Evolutionary conservation across 1,140 invertebrate genomes (phyloP), one percentile per base, ranked within the genome.

Genomic region (Drosophila bocqueti): DNA sequence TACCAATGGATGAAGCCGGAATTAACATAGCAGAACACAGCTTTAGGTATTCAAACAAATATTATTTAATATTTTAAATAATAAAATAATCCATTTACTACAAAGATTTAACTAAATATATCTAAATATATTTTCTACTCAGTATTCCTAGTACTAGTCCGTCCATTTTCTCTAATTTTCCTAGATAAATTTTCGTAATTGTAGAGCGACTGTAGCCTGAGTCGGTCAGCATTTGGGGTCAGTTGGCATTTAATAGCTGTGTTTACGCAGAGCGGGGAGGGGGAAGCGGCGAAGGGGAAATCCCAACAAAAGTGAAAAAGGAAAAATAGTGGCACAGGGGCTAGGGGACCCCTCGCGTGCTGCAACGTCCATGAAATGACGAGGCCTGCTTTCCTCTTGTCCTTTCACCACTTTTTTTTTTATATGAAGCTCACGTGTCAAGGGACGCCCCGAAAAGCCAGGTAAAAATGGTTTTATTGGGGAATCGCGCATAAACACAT

Each of bases 401-500:
- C 36, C 15, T 1, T 26, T 10, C 18, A 21, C 50, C 36, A 5
- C 8, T n/a, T 54, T 24, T 38, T 38, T 34, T 36, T 61, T 72
- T 83, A 72, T 75, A 75, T 65, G 80, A 74, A 80, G 80, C 83
- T 86, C 85, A 87, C 84, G 85, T 87, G 84, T 90, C 81, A 62
- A 76, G 80, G 84, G 80, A 68, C 62, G 64, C 36, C 47, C 63
- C 60, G 36, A 50, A 52, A 43, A 47, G 55, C 45, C 71, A 61
- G 68, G 71, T 61, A 61, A 61, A 72, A 73, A 36, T 36, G 36
- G 34, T 62, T 55, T 29, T 26, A 43, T 26, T 34, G 49, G 24
- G 60, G 54, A 83, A 72, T 71, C 81, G 81, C 78, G 78, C 85
- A 90, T 81, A 89, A 89, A 73, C 85, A 90, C 74, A 89, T 89